Base-by-base conservation (phyloP, 1,140 invertebrate species). In the Tetranychus urticae region DNA sequence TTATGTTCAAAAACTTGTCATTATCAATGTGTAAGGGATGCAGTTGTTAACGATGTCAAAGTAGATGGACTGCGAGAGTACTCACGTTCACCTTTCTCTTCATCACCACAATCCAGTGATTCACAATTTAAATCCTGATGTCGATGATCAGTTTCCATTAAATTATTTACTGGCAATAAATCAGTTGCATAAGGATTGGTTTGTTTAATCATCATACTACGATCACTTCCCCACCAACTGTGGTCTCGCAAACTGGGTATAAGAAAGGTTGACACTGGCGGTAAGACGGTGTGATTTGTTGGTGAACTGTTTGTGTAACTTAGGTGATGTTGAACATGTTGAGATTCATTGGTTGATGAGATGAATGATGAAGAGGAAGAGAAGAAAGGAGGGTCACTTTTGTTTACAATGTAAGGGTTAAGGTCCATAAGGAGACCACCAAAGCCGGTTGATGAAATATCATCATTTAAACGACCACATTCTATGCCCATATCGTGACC, bases 381-480 rank as follows among this genome's bases (percentile, higher is more conserved):
- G 37, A 58, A 56, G 39, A 33, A 35, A 12, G 45, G 4, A 61
- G 48, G 39, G 39, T 59, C 58, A 59, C 58, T 59, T 48, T 59
- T 59, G 55, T 39, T 46, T 52, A n/a, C 37, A 54, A 58, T 36
- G 56, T n/a, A 47, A 12, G 23, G 14, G 34, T 59, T 59, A 12
- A 59, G 42, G 34, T 59, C 58, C 50, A 52, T 52, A 10, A 59
- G 31, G 7, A 59, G 42, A 46, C 42, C 46, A 47, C 23, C 37
- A 33, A 34, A 46, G 42, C 8, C 37, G 14, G 55, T 45, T 31
- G 60, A 58, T 50, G 46, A 33, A 50, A 63, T 13, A 13, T 31
- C 10, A 58, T 59, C 45, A 47, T 55, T 58, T 33, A 35, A 63
- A 62, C 66, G 67, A 67, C 67, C 66, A 67, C 66, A 63, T 64